Percentiles rank a stretch among this genome's conserved stretches.
These are phyloP conservation scores for Ataeniobius toweri DNA, from an alignment of 2,797 vertebrate species.

Conservation along the genomic window DNA sequence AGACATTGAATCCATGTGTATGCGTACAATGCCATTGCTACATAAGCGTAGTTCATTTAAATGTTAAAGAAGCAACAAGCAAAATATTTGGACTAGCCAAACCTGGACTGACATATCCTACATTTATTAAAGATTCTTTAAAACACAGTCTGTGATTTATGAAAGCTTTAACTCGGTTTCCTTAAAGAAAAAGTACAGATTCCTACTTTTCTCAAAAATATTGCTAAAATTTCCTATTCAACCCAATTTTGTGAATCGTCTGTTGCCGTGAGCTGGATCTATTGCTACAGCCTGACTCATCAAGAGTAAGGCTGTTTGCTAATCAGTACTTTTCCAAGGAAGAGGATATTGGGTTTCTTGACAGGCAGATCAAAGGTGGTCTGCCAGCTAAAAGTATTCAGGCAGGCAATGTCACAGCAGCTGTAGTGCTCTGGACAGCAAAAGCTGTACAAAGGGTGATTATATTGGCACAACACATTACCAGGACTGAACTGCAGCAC, in stretches of 20 bases:
- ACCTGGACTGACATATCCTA: neutral
- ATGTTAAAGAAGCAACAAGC: neutral
- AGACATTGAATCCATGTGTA: neutral
- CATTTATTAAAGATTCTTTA: neutral
- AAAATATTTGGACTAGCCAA: neutral
- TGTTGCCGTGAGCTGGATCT: neutral
- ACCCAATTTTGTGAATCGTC: neutral
- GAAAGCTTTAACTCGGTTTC: neutral
- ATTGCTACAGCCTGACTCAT: neutral
- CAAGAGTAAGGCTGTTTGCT: neutral
- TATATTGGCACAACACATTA: neutral
- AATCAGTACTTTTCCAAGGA: neutral
- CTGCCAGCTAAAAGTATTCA: neutral
- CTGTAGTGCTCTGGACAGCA: neutral
- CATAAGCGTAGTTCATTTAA: neutral
- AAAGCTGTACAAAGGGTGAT: neutral
- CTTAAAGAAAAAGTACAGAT: too few species aligned
- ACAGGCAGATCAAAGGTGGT: neutral
- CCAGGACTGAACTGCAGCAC: neutral
- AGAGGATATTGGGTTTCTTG: neutral
- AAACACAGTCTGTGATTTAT: neutral
- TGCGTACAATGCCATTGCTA: neutral
- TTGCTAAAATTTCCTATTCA: too few species aligned
- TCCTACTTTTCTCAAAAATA: too few species aligned
- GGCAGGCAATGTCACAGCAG: neutral